These are phyloP conservation scores for Charaxes varanes DNA, from an alignment of 1,140 invertebrate species.

Conservation along the genomic window DNA sequence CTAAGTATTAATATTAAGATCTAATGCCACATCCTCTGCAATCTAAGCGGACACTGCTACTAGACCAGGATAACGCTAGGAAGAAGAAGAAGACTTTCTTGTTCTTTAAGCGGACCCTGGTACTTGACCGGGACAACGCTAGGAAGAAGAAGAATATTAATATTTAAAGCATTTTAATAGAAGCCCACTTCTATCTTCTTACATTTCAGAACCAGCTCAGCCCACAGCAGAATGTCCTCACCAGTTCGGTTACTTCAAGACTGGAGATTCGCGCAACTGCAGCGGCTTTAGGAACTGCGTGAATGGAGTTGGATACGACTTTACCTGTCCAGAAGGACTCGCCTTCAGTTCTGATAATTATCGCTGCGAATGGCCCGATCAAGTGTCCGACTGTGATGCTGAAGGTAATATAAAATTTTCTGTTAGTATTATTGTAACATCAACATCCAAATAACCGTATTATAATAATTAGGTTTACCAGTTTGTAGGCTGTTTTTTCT, in stretches of 20 bases:
- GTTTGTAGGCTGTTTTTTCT: no score
- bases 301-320: constrained; percentile 79
- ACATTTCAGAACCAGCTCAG: constrained; percentile 61
- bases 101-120: no score
- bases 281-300: constrained; percentile 91
- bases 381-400: constrained; percentile 83
- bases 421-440: neutral
- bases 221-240: constrained; percentile 88
- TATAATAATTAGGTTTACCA: no score
- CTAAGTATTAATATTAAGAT: no score
- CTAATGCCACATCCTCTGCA: no score
- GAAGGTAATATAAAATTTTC: constrained; percentile 74
- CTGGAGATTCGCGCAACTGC: constrained; percentile 80
- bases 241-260: constrained; percentile 88
- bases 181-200: no score
- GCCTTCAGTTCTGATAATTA: constrained; percentile 86
- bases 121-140: no score
- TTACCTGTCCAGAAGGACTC: constrained; percentile 87
- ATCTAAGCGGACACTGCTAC: no score
- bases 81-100: no score
- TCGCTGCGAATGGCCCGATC: constrained; percentile 91
- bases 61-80: no score
- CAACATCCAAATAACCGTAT: neutral
- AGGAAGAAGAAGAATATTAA: no score
- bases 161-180: no score